Evolutionary conservation across 2,113 vertebrate genomes (phyloP).

Genomic region (Gadus chalcogrammus): DNA sequence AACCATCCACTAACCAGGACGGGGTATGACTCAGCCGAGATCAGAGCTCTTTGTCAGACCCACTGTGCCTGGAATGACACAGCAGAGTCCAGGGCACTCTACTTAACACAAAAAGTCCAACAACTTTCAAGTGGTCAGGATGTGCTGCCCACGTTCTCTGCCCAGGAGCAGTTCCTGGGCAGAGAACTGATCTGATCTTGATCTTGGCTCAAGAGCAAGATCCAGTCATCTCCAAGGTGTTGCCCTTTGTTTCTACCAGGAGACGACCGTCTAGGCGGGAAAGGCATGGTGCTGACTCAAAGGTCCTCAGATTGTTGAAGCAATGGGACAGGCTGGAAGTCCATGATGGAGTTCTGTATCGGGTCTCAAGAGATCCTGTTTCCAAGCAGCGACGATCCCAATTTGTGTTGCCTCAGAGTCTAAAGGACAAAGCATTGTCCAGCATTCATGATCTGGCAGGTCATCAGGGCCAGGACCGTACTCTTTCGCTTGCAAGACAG

Average conservation of each 20-base stretch:
- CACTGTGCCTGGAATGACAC: not conserved
- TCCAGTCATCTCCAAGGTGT: not conserved
- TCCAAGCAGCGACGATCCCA: not conserved
- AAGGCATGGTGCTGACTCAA: not conserved
- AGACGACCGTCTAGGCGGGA: slow-evolving; percentile 15
- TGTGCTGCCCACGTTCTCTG: slow-evolving; percentile 4
- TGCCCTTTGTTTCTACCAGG: not conserved
- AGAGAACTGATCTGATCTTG: too few species aligned
- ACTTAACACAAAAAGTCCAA: slow-evolving; percentile 17
- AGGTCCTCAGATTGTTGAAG: slow-evolving; percentile 19
- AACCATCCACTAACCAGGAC: too few species aligned
- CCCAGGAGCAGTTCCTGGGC: not conserved
- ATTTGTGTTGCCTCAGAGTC: not conserved
- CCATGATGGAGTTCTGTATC: slow-evolving; percentile 8
- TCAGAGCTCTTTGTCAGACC: too few species aligned
- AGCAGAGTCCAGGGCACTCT: slow-evolving; percentile 13
- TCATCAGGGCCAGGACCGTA: slow-evolving; percentile 9
- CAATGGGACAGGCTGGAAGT: slow-evolving; percentile 22
- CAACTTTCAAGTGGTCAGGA: slow-evolving; percentile 18
- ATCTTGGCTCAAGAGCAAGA: slow-evolving; percentile 3
- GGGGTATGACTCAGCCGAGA: too few species aligned
- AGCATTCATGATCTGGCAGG: not conserved
- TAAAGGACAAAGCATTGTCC: not conserved
- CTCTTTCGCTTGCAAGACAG: not conserved
- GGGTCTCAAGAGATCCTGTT: slow-evolving; percentile 11